A percentile compares a stretch with the other conserved stretches of the same genome.
Conservation (phyloP, 2,888 invertebrate species). For the Apamea epomidion region DNA sequence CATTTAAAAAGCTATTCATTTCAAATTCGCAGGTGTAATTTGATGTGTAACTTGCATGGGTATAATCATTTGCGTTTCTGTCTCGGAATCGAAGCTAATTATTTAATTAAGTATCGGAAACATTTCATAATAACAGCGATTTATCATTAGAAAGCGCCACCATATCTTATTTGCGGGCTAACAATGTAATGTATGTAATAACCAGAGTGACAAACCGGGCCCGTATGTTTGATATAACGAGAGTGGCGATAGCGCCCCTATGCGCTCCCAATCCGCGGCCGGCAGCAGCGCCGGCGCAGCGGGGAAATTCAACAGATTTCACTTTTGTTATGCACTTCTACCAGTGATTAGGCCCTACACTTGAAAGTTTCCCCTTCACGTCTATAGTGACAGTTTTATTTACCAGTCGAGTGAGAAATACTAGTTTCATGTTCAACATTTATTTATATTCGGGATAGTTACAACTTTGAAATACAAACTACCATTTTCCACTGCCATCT, state of each 20-base stretch:
- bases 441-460: conserved; percentile 31
- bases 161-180: conserved; percentile 66
- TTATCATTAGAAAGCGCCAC: conserved; percentile 74
- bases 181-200: conserved; percentile 72
- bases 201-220: conserved; percentile 72
- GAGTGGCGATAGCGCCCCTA: conserved; percentile 82
- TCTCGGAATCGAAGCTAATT: conserved; percentile 46
- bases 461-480: not conserved
- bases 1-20: conserved; percentile 72
- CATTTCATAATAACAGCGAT: conserved; percentile 62
- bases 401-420: conserved; percentile 38
- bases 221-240: conserved; percentile 79
- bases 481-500: not conserved
- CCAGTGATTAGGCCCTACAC: conserved; percentile 55
- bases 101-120: conserved; percentile 47
- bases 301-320: conserved; percentile 81
- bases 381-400: conserved; percentile 39
- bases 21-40: conserved; percentile 69
- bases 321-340: conserved; percentile 80
- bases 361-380: conserved; percentile 57
- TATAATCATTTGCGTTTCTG: conserved; percentile 52
- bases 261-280: conserved; percentile 70
- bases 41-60: conserved; percentile 58
- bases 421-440: conserved; percentile 36
- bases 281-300: conserved; percentile 55